A percentile compares a stretch with the other conserved stretches of the same genome.
Evolutionary conservation across 2,888 invertebrate species (phyloP).

Genomic region (Ommatoiulus sabulosus): DNA sequence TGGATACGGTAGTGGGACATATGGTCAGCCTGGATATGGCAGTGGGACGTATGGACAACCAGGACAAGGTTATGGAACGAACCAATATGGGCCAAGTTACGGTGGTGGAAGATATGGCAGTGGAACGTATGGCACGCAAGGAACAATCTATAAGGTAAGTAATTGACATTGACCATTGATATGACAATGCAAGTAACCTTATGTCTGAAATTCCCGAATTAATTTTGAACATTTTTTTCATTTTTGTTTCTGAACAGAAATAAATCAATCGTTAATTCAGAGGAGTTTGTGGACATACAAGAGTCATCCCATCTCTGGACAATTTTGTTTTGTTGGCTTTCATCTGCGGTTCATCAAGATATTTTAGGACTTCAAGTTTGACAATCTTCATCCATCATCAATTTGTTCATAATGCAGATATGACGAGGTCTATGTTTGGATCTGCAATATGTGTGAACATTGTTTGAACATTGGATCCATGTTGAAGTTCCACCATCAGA

Average conservation of each 20-base stretch:
- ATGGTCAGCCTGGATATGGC: conserved; percentile 14
- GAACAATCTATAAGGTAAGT: conserved; percentile 46
- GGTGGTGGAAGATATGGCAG: conserved; percentile 25
- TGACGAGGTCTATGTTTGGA: no score
- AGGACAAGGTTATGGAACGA: conserved; percentile 23
- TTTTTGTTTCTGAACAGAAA: neutral
- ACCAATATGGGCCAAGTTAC: neutral
- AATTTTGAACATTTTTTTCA: neutral
- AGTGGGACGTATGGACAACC: neutral
- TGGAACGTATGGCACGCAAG: conserved; percentile 32
- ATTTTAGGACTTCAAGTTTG: no score
- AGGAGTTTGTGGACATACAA: neutral
- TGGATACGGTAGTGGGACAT: neutral
- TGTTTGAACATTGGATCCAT: no score
- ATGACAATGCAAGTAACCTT: no score
- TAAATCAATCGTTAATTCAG: neutral
- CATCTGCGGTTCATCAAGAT: no score
- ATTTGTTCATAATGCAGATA: no score
- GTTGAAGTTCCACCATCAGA: no score
- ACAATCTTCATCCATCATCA: no score
- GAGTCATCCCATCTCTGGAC: neutral
- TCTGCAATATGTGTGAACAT: no score
- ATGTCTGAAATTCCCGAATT: no score
- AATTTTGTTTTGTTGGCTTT: no score
- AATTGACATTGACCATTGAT: neutral